These are phyloP conservation scores for Sebastes itinus DNA, from an alignment of 2,797 vertebrate genomes.

Conservation along the genomic window DNA sequence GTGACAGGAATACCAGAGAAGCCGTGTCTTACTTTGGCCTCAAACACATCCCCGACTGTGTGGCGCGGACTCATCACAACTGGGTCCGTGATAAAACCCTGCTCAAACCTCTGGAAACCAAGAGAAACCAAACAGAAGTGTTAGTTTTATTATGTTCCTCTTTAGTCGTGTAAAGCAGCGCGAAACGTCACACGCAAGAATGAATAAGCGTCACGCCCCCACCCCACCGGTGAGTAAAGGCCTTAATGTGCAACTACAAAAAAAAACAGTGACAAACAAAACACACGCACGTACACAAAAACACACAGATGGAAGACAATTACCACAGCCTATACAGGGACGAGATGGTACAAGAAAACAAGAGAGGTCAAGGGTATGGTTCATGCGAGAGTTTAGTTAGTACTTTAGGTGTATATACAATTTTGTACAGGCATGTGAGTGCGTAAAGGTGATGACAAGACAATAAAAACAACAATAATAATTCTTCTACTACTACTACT, in stretches of 20 bases:
- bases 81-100: slow-evolving; percentile 94
- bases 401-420: not conserved
- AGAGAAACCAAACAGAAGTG: not conserved
- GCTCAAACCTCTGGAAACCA: slow-evolving; percentile 89
- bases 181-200: not conserved
- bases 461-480: not conserved
- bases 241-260: not conserved
- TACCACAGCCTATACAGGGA: slow-evolving; percentile 50
- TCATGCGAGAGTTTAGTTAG: not conserved
- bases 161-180: not conserved
- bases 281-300: not conserved
- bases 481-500: not conserved
- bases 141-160: fast-evolving
- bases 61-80: slow-evolving; percentile 90
- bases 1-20: slow-evolving; percentile 94
- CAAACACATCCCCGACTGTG: slow-evolving; percentile 89
- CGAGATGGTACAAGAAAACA: slow-evolving; percentile 9
- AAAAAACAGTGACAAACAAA: not conserved
- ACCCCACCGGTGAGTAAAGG: not conserved
- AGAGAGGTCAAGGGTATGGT: not conserved
- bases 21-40: slow-evolving; percentile 91
- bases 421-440: fast-evolving
- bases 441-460: not conserved
- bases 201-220: not conserved
- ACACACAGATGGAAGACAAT: slow-evolving; percentile 13